Conservation (phyloP, 2,797 vertebrate species). For the Helostoma temminkii region DNA sequence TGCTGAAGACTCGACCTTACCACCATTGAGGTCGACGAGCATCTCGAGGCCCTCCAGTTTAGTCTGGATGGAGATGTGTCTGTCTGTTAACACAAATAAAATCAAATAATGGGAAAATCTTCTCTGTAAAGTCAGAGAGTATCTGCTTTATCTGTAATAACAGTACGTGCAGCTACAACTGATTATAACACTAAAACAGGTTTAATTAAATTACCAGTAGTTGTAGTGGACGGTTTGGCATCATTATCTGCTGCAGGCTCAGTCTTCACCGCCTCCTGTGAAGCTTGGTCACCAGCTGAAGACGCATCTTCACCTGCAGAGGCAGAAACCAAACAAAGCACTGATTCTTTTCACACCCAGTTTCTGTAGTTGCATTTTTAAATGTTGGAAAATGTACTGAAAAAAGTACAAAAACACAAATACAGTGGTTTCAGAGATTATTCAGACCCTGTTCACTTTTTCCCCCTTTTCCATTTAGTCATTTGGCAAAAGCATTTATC, state of each 20-base stretch:
- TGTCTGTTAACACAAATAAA: conserved; percentile 81
- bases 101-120: too few species aligned
- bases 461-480: too few species aligned
- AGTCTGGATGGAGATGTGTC: conserved; percentile 94
- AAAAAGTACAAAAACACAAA: too few species aligned
- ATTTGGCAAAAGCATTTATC: too few species aligned
- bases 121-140: too few species aligned
- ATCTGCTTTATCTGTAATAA: too few species aligned
- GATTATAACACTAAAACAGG: neutral
- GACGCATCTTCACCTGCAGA: conserved; percentile 31
- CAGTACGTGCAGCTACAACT: too few species aligned
- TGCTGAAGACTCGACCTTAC: conserved; percentile 45
- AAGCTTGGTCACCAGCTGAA: neutral
- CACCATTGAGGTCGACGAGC: conserved; percentile 88
- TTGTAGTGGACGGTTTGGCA: conserved; percentile 61
- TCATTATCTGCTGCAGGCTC: conserved; percentile 53
- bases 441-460: too few species aligned
- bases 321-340: neutral
- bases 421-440: too few species aligned
- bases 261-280: conserved; percentile 7
- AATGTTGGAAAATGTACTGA: too few species aligned
- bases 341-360: too few species aligned
- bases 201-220: conserved; percentile 39
- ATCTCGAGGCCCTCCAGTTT: conserved; percentile 90
- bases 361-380: too few species aligned